Evolutionary conservation across 1,140 invertebrate genomes (phyloP).

Genomic region (Phymorhynchus buccinoides): DNA sequence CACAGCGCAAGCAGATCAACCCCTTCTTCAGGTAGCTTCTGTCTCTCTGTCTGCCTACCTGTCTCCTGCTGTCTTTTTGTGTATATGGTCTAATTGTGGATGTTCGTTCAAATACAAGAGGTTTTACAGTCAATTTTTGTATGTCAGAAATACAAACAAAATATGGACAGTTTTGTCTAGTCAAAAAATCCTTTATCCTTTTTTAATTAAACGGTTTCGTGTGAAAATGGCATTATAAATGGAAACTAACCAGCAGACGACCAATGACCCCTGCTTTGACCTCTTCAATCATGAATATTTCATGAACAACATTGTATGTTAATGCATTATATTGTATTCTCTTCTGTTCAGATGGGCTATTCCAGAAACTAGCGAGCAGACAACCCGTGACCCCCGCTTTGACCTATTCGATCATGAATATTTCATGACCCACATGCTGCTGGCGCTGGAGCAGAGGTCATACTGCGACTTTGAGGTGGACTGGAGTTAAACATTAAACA

Average conservation of each 20-base stretch:
- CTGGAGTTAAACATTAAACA: no score
- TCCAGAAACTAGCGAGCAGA: conserved; percentile 30
- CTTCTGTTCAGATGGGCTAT: no score
- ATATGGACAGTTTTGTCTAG: no score
- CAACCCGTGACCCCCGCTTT: conserved; percentile 46
- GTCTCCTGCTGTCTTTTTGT: neutral
- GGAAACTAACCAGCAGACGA: conserved; percentile 34
- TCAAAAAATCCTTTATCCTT: no score
- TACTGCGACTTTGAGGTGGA: conserved; percentile 56
- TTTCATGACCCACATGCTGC: conserved; percentile 38
- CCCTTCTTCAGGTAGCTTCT: conserved; percentile 45
- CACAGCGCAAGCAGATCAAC: conserved; percentile 41
- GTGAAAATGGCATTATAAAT: no score
- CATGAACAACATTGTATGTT: no score
- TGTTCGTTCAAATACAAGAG: neutral
- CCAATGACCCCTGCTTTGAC: conserved; percentile 42
- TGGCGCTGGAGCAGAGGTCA: conserved; percentile 49
- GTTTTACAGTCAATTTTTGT: no score
- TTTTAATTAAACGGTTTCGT: no score
- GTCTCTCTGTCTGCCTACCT: neutral
- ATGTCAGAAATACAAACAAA: no score
- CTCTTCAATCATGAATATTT: no score
- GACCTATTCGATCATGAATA: conserved; percentile 44
- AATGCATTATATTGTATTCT: no score
- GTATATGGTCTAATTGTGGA: conserved; percentile 9